phyloP scores from a whole-genome alignment of 2,888 invertebrate species.

The Amphipyra tragopoginis region DNA sequence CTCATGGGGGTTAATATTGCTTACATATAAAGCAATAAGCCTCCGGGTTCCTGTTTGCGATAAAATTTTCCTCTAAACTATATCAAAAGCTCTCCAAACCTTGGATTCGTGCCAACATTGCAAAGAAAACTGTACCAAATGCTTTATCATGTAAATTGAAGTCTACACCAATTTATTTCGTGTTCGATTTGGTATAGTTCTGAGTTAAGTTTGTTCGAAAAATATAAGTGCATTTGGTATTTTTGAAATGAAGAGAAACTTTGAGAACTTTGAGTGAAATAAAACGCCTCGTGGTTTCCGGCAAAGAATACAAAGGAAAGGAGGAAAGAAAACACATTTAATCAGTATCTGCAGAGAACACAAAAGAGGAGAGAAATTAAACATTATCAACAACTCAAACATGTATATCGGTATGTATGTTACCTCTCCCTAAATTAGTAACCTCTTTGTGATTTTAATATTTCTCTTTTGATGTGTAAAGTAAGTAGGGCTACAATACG shows the following conservation, averaged over 20 bases:
- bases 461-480: too few relatives aligned
- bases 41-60: slow-evolving; percentile 21
- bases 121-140: slow-evolving; percentile 7
- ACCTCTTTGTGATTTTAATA: too few relatives aligned
- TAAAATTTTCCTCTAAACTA: slow-evolving; percentile 16
- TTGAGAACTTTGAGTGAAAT: too few relatives aligned
- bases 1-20: slow-evolving; percentile 3
- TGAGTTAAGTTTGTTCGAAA: slow-evolving; percentile 1
- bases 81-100: slow-evolving; percentile 15
- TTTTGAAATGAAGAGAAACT: neutral
- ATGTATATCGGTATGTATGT: too few relatives aligned
- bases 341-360: too few relatives aligned
- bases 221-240: neutral
- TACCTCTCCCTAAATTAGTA: too few relatives aligned
- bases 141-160: slow-evolving; percentile 13
- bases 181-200: neutral
- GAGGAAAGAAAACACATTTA: too few relatives aligned
- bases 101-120: slow-evolving; percentile 27
- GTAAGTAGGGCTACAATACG: too few relatives aligned
- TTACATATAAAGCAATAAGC: slow-evolving; percentile 8
- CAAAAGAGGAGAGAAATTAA: too few relatives aligned
- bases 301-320: too few relatives aligned
- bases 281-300: too few relatives aligned
- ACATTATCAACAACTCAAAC: too few relatives aligned
- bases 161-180: slow-evolving; percentile 6